These are phyloP conservation scores for Hemaris fuciformis DNA, from an alignment of 2,888 invertebrate species.

Conservation along the genomic window DNA sequence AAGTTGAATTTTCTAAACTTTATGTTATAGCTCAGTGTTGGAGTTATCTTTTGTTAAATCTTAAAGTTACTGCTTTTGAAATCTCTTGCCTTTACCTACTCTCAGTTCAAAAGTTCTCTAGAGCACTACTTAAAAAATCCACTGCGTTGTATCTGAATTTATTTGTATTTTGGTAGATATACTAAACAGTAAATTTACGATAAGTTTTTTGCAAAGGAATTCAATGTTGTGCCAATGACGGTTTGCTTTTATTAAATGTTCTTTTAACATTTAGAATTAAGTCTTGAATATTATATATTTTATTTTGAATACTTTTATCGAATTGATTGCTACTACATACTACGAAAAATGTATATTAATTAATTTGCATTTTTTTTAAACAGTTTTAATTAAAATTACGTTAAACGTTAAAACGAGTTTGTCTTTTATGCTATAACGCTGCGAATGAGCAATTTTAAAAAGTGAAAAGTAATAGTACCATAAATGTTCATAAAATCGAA, in stretches of 20 bases:
- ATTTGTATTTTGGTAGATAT: constrained; percentile 1
- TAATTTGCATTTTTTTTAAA: no score
- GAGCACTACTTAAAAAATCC: background rate
- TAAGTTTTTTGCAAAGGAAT: background rate
- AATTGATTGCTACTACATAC: no score
- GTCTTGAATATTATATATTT: no score
- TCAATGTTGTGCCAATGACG: background rate
- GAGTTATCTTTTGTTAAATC: constrained; percentile 5
- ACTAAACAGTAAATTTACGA: background rate
- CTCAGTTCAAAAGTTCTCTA: constrained; percentile 1
- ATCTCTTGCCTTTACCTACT: background rate
- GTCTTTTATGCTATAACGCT: no score
- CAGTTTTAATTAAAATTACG: no score
- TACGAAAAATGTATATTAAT: no score
- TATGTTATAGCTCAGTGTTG: background rate
- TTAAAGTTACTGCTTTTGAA: constrained; percentile 7
- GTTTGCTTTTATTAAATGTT: background rate
- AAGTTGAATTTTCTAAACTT: constrained; percentile 2
- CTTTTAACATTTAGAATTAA: background rate
- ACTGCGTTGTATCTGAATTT: background rate
- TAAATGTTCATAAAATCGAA: no score
- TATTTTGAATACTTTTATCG: no score
- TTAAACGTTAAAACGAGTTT: no score
- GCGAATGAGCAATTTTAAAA: no score
- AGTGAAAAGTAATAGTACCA: no score